Evolutionary conservation across 2,797 vertebrate genomes (phyloP).

Genomic region (Poeciliopsis infans): DNA sequence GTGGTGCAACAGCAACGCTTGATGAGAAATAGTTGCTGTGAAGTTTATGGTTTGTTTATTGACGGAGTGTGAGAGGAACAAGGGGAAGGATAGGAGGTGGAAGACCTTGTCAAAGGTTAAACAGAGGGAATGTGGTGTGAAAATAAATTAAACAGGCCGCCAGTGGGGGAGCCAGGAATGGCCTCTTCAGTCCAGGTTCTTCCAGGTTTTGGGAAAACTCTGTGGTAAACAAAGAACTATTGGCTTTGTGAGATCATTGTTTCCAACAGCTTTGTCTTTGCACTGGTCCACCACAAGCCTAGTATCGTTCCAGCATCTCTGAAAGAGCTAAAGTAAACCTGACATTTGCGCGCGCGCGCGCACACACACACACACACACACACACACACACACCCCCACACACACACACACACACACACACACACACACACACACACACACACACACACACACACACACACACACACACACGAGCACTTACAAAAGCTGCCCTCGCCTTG

Average conservation of each 20-base stretch:
- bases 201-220: slow-evolving; percentile 35
- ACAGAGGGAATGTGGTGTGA: slow-evolving; percentile 56
- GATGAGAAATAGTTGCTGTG: slow-evolving; percentile 47
- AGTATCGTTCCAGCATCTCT: slow-evolving; percentile 27
- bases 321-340: slow-evolving; percentile 25
- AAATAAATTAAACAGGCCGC: slow-evolving; percentile 68
- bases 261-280: slow-evolving; percentile 45
- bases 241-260: slow-evolving; percentile 62
- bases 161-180: slow-evolving; percentile 49
- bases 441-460: not conserved
- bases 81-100: slow-evolving; percentile 37
- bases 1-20: slow-evolving; percentile 41
- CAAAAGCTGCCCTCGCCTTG: slow-evolving; percentile 39
- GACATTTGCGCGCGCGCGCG: slow-evolving; percentile 7
- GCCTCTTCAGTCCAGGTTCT: slow-evolving; percentile 40
- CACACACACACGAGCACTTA: slow-evolving; percentile 5
- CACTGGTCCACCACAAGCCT: slow-evolving; percentile 29
- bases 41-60: slow-evolving; percentile 61
- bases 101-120: slow-evolving; percentile 35
- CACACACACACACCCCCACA: slow-evolving; percentile 3
- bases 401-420: slow-evolving; percentile 4
- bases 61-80: slow-evolving; percentile 58
- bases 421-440: not conserved
- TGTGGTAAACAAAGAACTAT: slow-evolving; percentile 56
- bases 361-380: not conserved